Conservation (phyloP, 2,113 vertebrate genomes). For the Corythornis vintsioides region DNA sequence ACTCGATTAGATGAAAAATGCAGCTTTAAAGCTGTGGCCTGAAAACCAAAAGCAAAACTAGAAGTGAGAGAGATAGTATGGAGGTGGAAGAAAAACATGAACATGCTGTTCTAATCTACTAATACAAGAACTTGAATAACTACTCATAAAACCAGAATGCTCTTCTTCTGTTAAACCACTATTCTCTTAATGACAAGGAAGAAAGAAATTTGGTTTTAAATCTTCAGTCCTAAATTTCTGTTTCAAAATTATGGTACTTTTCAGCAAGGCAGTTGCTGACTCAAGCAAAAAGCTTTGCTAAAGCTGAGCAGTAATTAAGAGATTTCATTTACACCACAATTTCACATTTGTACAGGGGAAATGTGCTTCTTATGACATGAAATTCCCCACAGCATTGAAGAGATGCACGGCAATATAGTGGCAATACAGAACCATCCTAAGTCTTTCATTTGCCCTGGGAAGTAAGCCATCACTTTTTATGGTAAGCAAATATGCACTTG, state of each 20-base stretch:
- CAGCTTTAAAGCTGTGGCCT: neutral
- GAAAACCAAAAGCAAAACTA: neutral
- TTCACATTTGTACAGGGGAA: constrained; percentile 7
- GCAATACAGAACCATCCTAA: neutral
- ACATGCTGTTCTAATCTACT: neutral
- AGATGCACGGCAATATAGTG: neutral
- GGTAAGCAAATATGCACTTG: neutral
- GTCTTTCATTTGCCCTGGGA: neutral
- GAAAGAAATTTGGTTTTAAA: neutral
- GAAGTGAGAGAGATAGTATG: neutral
- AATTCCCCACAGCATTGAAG: neutral
- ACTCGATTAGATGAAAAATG: neutral
- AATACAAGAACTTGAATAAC: neutral
- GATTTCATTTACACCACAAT: constrained; percentile 30
- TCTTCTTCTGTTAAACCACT: neutral
- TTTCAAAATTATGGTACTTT: constrained; percentile 22
- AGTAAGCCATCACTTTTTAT: neutral
- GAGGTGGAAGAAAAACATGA: neutral
- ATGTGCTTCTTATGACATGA: neutral
- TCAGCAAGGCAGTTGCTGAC: constrained; percentile 12
- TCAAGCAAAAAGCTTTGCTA: neutral
- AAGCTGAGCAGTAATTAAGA: constrained; percentile 50
- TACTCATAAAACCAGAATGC: neutral
- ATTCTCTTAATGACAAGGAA: neutral
- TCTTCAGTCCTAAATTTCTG: constrained; percentile 20